Evolutionary conservation across 2,113 vertebrate genomes (phyloP), one percentile per base, ranked within the genome.

Genomic region (Hippocampus guttulatus): DNA sequence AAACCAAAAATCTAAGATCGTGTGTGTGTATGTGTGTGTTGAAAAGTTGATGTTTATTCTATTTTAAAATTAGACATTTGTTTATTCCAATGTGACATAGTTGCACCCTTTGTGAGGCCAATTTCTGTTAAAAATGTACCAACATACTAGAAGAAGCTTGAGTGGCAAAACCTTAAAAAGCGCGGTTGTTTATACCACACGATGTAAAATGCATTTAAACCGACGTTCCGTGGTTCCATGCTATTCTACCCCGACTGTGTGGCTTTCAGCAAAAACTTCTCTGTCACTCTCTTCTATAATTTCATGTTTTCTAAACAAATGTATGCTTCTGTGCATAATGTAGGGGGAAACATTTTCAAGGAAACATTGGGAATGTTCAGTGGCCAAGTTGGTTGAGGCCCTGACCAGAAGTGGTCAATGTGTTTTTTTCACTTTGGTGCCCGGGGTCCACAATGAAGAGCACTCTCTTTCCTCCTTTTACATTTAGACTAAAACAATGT

Each of bases 361-460:
- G 69, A 69, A 85, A 77, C 83, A 51, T 74, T 69, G 54, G 79
- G 78, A 88, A 71, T 85, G 76, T 80, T 83, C 78, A 73, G 55
- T 78, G 83, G 71, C 78, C 74, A 58, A 65, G 70, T 75, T 74
- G 88, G 83, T 85, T 47, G 66, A 73, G 64, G 77, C 68, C 75
- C 71, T 80, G 81, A 85, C 85, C 85, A 81, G 70, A 52, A 10
- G 68, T 68, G 87, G 88, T 87, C 80, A 85, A 7, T 70, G 80
- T 83, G 83, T 84, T 79, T 75, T 75, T 85, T 86, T 75, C 51
- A 77, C 72, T 80, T 81, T 64, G 77, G 65, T 67, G 80, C 71
- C 77, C 82, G 79, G 71, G 73, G 75, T 76, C 82, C 75, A n/a
- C n/a, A 71, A 79, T 78, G 71, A 81, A 62, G 79, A 83, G 70